These are phyloP conservation scores for Hypanus sabinus DNA, from an alignment of 2,113 vertebrate genomes.

Conservation along the genomic window DNA sequence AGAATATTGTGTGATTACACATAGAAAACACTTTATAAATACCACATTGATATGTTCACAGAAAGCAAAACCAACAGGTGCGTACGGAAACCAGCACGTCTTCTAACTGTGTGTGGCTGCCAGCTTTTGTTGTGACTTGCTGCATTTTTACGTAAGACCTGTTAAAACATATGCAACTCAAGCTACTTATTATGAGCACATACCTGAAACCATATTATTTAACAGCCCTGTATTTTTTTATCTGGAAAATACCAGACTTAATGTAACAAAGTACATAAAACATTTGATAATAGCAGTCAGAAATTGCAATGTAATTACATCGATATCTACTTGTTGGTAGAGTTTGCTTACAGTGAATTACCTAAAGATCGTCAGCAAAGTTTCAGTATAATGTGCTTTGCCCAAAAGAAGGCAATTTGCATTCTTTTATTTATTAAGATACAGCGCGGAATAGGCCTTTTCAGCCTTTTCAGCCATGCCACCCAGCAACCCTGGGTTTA, in stretches of 20 bases:
- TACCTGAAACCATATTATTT: neutral
- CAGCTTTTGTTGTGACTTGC: neutral
- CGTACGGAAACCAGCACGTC: neutral
- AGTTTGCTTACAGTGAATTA: neutral
- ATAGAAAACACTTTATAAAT: neutral
- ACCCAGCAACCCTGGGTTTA: too few relatives aligned
- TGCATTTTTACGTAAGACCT: neutral
- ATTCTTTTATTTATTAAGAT: neutral
- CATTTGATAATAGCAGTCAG: neutral
- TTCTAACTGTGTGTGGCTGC: neutral
- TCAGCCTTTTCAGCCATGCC: too few relatives aligned
- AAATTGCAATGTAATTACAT: neutral
- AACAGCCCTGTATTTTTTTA: neutral
- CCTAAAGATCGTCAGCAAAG: constrained; percentile 21
- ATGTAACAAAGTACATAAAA: constrained; percentile 18
- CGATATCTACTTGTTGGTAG: neutral
- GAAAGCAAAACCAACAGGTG: neutral
- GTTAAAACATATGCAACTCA: neutral
- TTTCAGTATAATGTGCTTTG: neutral
- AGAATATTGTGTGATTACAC: neutral
- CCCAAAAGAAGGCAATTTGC: constrained; percentile 26
- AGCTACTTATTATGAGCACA: neutral
- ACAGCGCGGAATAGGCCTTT: too few relatives aligned
- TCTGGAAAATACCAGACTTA: neutral
- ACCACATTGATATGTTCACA: neutral